Conservation (phyloP, 92 coral and sea anemone genomes). For the Micromussa lordhowensis region DNA sequence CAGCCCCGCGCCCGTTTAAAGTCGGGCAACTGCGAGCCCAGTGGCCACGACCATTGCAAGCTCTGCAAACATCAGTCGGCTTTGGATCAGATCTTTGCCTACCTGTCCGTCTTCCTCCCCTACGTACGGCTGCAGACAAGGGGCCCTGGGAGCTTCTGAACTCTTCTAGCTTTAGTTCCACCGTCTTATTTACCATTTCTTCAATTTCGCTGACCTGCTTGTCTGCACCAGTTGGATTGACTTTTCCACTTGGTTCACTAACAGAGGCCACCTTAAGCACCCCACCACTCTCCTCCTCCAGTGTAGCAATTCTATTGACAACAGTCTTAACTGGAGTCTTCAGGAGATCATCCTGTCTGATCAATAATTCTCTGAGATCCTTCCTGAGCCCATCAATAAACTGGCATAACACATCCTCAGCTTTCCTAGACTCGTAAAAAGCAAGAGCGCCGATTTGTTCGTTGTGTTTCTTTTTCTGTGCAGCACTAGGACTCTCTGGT, state of each 20-base stretch:
- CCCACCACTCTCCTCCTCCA: no score
- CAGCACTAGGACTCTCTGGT: constrained; percentile 47
- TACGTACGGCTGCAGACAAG: constrained; percentile 60
- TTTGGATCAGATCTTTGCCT: no score
- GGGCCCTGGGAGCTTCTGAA: constrained; percentile 28
- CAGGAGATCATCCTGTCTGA: no score
- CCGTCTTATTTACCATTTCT: constrained; percentile 15
- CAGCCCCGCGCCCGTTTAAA: constrained; percentile 14
- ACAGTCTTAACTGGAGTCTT: no score
- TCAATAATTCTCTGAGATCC: constrained; percentile 15
- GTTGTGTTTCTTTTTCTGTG: constrained; percentile 43
- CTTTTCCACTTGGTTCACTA: constrained; percentile 31
- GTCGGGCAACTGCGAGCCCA: constrained; percentile 64
- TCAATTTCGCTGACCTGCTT: no score
- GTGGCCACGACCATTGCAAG: constrained; percentile 55
- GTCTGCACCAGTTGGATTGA: constrained; percentile 18
- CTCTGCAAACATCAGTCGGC: constrained; percentile 57
- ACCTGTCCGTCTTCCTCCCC: constrained; percentile 36
- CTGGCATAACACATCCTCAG: no score
- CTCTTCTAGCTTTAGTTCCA: constrained; percentile 55
- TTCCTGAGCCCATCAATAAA: constrained; percentile 53
- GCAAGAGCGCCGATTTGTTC: constrained; percentile 56
- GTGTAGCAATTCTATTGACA: no score
- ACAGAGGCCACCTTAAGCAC: not conserved
- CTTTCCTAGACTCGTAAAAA: constrained; percentile 21